Conservation (phyloP, 2,113 vertebrate genomes). For the Cyanoliseus patagonus region DNA sequence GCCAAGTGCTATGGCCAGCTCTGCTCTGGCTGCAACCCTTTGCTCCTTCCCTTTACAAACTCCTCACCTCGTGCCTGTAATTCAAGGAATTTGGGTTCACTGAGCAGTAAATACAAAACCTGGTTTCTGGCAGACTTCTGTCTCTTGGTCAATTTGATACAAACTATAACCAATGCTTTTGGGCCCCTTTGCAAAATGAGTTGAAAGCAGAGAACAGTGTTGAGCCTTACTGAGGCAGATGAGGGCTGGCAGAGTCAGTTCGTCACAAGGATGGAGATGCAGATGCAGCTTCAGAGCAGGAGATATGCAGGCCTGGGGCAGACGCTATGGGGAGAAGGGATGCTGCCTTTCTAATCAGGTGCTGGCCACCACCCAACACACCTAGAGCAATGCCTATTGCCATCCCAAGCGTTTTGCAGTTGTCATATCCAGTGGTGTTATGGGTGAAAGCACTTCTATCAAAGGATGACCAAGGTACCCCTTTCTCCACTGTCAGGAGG, state of each 20-base stretch:
- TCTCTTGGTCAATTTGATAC: neutral
- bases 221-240: neutral
- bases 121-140: neutral
- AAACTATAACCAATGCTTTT: neutral
- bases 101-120: neutral
- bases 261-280: neutral
- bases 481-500: neutral
- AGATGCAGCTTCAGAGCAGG: neutral
- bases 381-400: neutral
- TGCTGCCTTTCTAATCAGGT: neutral
- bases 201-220: neutral
- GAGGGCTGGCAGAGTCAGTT: rapidly evolving
- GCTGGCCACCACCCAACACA: neutral
- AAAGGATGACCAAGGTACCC: neutral
- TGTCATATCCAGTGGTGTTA: neutral
- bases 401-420: neutral
- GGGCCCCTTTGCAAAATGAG: neutral
- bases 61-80: neutral
- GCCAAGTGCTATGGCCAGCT: neutral
- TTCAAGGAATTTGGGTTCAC: neutral
- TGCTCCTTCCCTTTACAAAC: neutral
- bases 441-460: neutral
- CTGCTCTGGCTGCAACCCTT: neutral
- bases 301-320: neutral
- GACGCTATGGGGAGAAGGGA: rapidly evolving